Evolutionary conservation across 2,797 vertebrate genomes (phyloP).

Genomic region (Ctenochaetus hawaiiensis): DNA sequence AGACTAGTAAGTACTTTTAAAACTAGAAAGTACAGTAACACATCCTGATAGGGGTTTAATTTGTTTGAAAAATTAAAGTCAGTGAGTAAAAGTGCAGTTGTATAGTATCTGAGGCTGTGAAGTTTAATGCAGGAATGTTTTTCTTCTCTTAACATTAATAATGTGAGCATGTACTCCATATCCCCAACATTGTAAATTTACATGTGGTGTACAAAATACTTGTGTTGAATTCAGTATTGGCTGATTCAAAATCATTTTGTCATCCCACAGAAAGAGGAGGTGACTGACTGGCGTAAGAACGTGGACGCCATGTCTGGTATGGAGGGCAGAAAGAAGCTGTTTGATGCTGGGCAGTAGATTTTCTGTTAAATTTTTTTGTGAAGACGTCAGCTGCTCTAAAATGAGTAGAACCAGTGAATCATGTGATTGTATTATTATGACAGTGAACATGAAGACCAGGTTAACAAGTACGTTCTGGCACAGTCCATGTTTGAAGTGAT

Average conservation of each 20-base stretch:
- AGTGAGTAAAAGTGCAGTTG: background rate
- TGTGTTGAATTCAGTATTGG: background rate
- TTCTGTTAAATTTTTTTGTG: background rate
- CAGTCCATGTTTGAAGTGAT: constrained; percentile 28
- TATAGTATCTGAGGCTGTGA: background rate
- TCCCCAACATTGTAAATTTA: background rate
- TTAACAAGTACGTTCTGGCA: constrained; percentile 1
- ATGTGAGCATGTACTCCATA: background rate
- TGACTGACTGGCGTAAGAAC: constrained; percentile 85
- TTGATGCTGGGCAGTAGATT: constrained; percentile 67
- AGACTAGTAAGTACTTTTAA: too few relatives aligned
- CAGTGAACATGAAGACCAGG: constrained; percentile 13
- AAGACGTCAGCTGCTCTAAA: constrained; percentile 22
- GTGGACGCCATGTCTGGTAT: constrained; percentile 85
- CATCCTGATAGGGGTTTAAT: background rate
- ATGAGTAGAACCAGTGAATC: constrained; percentile 25
- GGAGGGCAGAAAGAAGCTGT: constrained; percentile 85
- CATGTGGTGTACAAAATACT: background rate
- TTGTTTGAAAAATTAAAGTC: background rate
- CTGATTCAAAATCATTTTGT: constrained; percentile 36
- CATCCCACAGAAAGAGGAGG: constrained; percentile 77
- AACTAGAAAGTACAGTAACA: background rate
- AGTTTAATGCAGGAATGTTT: background rate
- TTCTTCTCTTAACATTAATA: background rate
- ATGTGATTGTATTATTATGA: constrained; percentile 22